Evolutionary conservation across 2,113 vertebrate species (phyloP).

Genomic region (Eupsittula cactorum): DNA sequence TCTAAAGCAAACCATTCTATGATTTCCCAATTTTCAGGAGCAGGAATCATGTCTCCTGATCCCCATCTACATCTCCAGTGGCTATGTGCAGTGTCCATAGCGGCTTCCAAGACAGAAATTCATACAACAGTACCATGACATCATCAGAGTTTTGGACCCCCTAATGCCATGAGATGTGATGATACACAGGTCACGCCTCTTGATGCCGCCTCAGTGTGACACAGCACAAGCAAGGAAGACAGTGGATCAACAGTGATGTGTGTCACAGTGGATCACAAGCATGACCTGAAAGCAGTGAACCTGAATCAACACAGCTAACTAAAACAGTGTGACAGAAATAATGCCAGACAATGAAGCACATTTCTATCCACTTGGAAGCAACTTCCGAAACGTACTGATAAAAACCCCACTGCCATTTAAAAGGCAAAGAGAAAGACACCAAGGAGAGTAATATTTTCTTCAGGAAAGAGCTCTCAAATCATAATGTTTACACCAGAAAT

Average conservation of each 20-base stretch:
- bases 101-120: neutral
- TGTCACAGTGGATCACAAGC: conserved; percentile 6
- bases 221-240: neutral
- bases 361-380: neutral
- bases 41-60: neutral
- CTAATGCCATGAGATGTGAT: neutral
- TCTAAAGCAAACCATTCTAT: neutral
- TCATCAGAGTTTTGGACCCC: neutral
- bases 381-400: neutral
- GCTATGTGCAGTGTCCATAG: neutral
- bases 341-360: neutral
- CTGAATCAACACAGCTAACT: conserved; percentile 6
- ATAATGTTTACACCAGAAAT: neutral
- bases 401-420: neutral
- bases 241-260: neutral
- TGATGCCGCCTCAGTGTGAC: neutral
- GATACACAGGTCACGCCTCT: neutral
- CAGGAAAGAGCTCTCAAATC: neutral
- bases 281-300: neutral
- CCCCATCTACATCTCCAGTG: neutral
- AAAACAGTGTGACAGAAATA: conserved; percentile 14
- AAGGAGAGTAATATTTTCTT: neutral
- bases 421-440: neutral
- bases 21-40: neutral
- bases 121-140: neutral